phyloP scores from a whole-genome alignment of 2,797 vertebrate genomes.

The Aselliscus stoliczkanus region DNA sequence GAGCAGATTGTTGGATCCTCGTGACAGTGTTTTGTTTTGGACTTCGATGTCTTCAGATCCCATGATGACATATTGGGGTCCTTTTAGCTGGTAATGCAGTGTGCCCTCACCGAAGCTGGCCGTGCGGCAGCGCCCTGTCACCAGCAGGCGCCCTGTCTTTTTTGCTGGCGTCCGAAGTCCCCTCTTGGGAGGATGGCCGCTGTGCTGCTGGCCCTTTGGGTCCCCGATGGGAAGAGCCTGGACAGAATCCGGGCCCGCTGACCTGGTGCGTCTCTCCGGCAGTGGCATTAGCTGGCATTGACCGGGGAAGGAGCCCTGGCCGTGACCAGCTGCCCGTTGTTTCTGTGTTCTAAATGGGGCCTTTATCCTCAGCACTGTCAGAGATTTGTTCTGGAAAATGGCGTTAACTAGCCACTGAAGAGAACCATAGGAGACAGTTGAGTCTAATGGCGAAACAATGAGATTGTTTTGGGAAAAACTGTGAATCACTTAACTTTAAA shows the following conservation, averaged over 20 bases:
- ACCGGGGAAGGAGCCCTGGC: not conserved
- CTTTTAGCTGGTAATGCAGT: no score
- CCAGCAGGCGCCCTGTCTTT: not conserved
- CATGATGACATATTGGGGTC: no score
- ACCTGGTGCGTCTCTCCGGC: not conserved
- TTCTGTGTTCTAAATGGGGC: conserved; percentile 15
- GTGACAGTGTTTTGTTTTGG: not conserved
- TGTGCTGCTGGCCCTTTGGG: not conserved
- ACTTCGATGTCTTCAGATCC: no score
- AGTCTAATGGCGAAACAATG: not conserved
- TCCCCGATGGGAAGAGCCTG: not conserved
- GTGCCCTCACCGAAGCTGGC: no score
- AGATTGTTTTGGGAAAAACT: not conserved
- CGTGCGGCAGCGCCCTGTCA: no score
- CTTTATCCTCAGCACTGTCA: not conserved
- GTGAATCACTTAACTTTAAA: not conserved
- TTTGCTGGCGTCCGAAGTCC: not conserved
- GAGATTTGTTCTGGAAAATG: not conserved
- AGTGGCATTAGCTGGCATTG: conserved; percentile 1
- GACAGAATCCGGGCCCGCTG: not conserved
- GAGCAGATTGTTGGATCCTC: not conserved
- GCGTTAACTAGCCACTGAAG: conserved; percentile 28
- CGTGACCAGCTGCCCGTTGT: not conserved
- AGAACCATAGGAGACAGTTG: not conserved
- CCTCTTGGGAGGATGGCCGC: not conserved